A percentile compares a stretch with the other conserved stretches of the same genome.
Conservation (phyloP, 1,140 invertebrate genomes). For the Mylabris phalerata region DNA sequence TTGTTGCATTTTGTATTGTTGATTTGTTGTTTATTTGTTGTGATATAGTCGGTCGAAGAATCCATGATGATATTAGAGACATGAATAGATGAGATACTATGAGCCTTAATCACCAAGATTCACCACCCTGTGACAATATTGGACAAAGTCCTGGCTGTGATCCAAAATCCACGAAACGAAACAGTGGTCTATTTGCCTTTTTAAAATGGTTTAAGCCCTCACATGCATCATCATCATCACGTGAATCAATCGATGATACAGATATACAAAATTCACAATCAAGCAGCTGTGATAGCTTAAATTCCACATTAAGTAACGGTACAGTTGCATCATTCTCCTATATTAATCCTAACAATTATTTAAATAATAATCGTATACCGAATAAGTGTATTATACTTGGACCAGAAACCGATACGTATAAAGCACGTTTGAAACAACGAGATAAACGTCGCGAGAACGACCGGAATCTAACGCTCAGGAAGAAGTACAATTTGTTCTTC, state of each 20-base stretch:
- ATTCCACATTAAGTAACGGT: constrained; percentile 57
- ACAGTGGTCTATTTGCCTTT: constrained; percentile 46
- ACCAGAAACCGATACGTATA: constrained; percentile 54
- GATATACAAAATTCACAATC: constrained; percentile 22
- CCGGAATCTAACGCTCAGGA: constrained; percentile 51
- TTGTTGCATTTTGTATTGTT: background rate
- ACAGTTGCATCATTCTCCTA: constrained; percentile 67
- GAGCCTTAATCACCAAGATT: constrained; percentile 29
- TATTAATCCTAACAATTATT: constrained; percentile 47
- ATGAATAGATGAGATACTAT: constrained; percentile 22
- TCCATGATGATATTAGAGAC: background rate
- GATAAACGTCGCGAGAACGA: constrained; percentile 50
- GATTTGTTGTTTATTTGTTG: constrained; percentile 5
- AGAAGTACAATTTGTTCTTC: constrained; percentile 56
- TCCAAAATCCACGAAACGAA: constrained; percentile 38
- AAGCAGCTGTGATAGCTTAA: constrained; percentile 49
- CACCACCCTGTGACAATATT: constrained; percentile 12
- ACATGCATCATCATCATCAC: constrained; percentile 21
- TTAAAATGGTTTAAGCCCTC: constrained; percentile 45
- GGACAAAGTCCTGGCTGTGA: constrained; percentile 39
- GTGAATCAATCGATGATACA: constrained; percentile 29
- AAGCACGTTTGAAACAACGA: constrained; percentile 52
- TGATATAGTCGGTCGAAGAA: background rate
- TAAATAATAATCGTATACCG: constrained; percentile 33
- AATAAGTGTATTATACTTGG: constrained; percentile 41